Evolutionary conservation across 2,888 invertebrate genomes (phyloP).

Genomic region (Mimas tiliae): DNA sequence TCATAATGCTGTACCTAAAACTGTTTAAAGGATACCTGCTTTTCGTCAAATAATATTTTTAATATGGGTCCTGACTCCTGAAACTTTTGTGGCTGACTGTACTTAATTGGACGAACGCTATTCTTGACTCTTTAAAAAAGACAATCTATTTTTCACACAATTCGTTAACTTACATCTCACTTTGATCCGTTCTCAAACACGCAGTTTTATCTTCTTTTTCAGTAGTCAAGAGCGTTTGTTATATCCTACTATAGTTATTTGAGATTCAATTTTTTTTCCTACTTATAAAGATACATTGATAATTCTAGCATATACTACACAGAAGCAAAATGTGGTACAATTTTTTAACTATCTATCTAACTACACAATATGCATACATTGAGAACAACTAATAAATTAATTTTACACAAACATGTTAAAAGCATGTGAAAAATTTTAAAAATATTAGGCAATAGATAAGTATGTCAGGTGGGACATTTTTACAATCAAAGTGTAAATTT

Average conservation of each 20-base stretch:
- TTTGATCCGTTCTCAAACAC: too few species aligned
- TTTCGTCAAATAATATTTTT: too few species aligned
- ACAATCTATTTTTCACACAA: too few species aligned
- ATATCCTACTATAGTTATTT: not conserved
- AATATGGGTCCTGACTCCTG: too few species aligned
- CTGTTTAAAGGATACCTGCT: too few species aligned
- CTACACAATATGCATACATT: conserved; percentile 26
- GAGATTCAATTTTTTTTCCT: not conserved
- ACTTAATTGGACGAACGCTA: too few species aligned
- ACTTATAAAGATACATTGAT: not conserved
- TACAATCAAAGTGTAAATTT: not conserved
- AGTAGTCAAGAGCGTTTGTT: too few species aligned
- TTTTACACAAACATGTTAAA: conserved; percentile 11
- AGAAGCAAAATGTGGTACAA: conserved; percentile 31
- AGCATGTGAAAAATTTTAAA: conserved; percentile 1
- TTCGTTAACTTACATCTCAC: too few species aligned
- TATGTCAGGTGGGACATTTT: conserved; percentile 9
- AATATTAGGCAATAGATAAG: not conserved
- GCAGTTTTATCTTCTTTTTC: too few species aligned
- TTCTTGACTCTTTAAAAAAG: too few species aligned
- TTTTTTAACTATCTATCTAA: conserved; percentile 37
- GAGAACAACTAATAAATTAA: conserved; percentile 10
- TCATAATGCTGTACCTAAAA: too few species aligned
- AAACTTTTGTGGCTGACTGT: too few species aligned
- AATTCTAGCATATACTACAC: conserved; percentile 30